These are phyloP conservation scores for Cardiocondyla obscurior DNA, from an alignment of 1,140 invertebrate species.

Conservation along the genomic window DNA sequence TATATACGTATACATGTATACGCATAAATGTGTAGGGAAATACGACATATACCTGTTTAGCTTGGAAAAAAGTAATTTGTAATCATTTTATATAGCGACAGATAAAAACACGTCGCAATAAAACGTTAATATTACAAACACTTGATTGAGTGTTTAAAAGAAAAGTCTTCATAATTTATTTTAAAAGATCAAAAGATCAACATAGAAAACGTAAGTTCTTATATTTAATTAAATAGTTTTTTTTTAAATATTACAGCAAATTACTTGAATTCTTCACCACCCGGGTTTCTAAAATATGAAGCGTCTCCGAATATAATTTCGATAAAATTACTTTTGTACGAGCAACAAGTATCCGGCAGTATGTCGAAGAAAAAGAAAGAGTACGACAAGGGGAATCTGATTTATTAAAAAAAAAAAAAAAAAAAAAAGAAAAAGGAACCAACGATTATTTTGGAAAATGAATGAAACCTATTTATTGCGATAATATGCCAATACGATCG, in stretches of 20 bases:
- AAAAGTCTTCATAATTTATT: too few relatives aligned
- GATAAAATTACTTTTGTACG: not conserved
- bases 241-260: not conserved
- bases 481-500: not conserved
- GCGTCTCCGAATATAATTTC: not conserved
- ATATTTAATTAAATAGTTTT: not conserved
- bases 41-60: not conserved
- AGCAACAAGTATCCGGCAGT: not conserved
- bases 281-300: not conserved
- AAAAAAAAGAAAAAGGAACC: too few relatives aligned
- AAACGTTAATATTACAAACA: not conserved
- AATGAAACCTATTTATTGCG: not conserved
- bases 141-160: too few relatives aligned
- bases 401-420: not conserved
- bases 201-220: not conserved
- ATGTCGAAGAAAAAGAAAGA: not conserved
- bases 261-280: not conserved
- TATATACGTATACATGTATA: not conserved
- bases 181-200: not conserved
- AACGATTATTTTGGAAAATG: not conserved
- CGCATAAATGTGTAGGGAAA: not conserved
- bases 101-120: not conserved
- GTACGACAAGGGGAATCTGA: not conserved
- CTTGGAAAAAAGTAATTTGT: slow-evolving; percentile 30
- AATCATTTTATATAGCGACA: not conserved